Percentiles rank a stretch among this genome's conserved stretches.
Evolutionary conservation across 2,888 invertebrate species (phyloP).

Genomic region (Clunio marinus): DNA sequence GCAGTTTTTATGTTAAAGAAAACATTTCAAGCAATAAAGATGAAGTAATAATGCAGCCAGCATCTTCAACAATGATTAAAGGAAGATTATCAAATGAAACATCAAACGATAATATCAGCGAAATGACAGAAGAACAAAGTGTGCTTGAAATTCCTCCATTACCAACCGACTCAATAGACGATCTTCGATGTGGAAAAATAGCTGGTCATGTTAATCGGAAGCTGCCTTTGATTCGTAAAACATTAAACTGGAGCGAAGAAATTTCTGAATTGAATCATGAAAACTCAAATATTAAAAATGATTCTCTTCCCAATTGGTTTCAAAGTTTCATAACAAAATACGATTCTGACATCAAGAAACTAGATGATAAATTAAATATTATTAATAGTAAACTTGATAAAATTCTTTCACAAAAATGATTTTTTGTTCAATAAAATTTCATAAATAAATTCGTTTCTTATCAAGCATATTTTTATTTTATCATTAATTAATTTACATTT

Average conservation of each 20-base stretch:
- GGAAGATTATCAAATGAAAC: neutral
- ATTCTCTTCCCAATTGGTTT: slow-evolving; percentile 21
- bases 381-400: slow-evolving; percentile 19
- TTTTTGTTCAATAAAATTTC: neutral
- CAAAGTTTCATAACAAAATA: neutral
- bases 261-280: too few species aligned
- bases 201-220: too few species aligned
- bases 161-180: neutral
- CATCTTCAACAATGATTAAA: neutral
- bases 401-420: neutral
- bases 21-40: neutral
- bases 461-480: slow-evolving; percentile 36
- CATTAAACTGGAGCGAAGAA: too few species aligned
- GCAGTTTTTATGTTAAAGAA: neutral
- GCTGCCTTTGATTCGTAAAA: too few species aligned
- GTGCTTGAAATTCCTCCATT: neutral
- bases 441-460: neutral
- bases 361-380: neutral
- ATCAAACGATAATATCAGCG: neutral
- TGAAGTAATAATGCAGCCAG: neutral
- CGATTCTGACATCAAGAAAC: neutral
- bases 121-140: neutral
- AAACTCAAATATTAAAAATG: too few species aligned
- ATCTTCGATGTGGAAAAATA: neutral
- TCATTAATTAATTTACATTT: slow-evolving; percentile 27